Base-by-base conservation (phyloP, 1,140 invertebrate species). In the Metaphire vulgaris region DNA sequence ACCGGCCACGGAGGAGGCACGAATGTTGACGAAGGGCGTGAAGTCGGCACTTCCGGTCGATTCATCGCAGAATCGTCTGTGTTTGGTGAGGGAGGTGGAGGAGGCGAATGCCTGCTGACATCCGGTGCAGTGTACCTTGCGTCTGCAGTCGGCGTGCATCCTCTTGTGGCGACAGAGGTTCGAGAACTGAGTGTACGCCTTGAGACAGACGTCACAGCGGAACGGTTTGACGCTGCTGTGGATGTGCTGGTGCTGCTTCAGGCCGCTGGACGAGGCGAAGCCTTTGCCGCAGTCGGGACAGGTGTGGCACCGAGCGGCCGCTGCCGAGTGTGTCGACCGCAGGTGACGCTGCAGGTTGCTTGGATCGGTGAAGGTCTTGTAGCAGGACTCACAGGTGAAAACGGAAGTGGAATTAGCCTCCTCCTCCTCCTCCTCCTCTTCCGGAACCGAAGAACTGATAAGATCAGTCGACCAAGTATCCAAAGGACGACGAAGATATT, bases 211-310 rank as follows among this genome's bases (percentile, higher is more conserved):
- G 80, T 87, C 85, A 79, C 88, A 89, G 87, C 93, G 92, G 86
- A 99, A 99, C 1, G 97, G 98, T 86, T 99, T 99, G 69, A 98
- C 91, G 81, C 93, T 96, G 81, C 94, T 97, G 88, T 99, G 98
- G 78, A 99, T 99, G 87, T 99, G 97, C 30, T 94, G 96, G 88
- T 99, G 98, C 86, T 99, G 98, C 32, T 72, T 72, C 2, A 99
- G 88, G 6, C 98, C 97, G 66, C 94, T 97, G 72, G 93, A 95
- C 30, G 96, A 97, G 12, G 92, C 94, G 86, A 99, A 99, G 69
- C 96, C 97, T 88, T 99, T 99, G 73, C 96, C 97, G 87, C 97
- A 99, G 88, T 98, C 95, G 71, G 92, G 90, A 86, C 97, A 98
- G 74, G 95, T 94, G 90, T 98, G 96, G 21, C 41, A 56, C 6